Base-by-base conservation (phyloP, 2,797 vertebrate genomes). In the Molossus molossus region DNA sequence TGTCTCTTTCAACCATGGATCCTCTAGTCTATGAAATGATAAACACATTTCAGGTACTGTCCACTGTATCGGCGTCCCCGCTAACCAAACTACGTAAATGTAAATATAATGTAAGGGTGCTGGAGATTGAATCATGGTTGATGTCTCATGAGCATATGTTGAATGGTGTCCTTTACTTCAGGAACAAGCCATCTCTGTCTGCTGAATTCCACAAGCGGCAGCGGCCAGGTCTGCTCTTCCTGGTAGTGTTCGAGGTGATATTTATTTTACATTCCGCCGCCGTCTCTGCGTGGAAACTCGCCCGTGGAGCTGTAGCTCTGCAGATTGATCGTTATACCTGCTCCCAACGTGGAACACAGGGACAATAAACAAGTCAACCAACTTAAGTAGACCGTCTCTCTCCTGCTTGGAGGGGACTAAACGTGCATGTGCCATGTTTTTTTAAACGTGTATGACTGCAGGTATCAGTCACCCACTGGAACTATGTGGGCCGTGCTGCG, bases 101-200 rank as follows among this genome's bases (percentile, higher is more conserved):
- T 40, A 94, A 95, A 94, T 94, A 75, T 45, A 69, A 40, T 45
- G 40, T 3, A 45, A 45, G 40, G 4, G 40, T 45, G 40, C 6
- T 45, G 6, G 4, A 45, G 6, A 45, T 45, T 45, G 40, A 3
- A 45, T 45, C 40, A 45, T 45, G 40, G 40, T 45, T 5, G 40
- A 45, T 45, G 40, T 45, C 40, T 45, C 40, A 45, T 45, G 6
- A 45, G 40, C 40, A 45, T 45, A 45, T 45, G 40, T 45, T 45
- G 40, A 45, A 45, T 45, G 40, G 6, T 45, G 40, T 45, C 40
- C 40, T 45, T 45, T 45, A 45, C 84, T 96, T 96, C 87, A 83
- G 87, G 33, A 95, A 58, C 89, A 62, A 95, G 48, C 73, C 9
- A 60, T 18, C 20, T 76, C 95, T 93, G 17, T 96, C 40, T 6